Percentiles rank a stretch among this genome's conserved stretches.
phyloP scores from a whole-genome alignment of 2,888 invertebrate genomes.

The Hydroisotoma schaefferi region DNA sequence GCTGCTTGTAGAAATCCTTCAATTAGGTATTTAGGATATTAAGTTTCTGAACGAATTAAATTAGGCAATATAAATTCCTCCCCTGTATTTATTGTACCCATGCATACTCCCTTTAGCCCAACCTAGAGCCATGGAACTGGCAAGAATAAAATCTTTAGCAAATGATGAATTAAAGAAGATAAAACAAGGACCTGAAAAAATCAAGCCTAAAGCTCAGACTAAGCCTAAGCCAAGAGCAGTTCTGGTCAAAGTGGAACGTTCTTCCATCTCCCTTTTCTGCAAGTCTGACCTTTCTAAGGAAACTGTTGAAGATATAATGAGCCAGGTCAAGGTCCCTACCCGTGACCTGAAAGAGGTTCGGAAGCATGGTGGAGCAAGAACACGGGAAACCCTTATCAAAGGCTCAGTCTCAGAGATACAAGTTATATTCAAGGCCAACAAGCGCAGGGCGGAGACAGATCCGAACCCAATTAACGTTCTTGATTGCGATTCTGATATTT shows the following conservation, averaged over 20 bases:
- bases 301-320: constrained; percentile 19
- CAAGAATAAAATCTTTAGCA: no score
- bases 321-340: constrained; percentile 15
- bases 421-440: constrained; percentile 27
- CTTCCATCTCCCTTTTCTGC: constrained; percentile 26
- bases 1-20: constrained; percentile 18
- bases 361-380: no score
- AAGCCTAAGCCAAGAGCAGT: no score
- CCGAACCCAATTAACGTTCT: neutral
- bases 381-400: neutral
- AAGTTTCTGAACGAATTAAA: no score
- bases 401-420: constrained; percentile 25
- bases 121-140: neutral
- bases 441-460: neutral
- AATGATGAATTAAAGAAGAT: neutral
- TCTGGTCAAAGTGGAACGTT: constrained; percentile 24
- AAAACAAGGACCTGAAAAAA: no score
- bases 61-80: no score
- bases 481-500: neutral
- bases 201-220: no score
- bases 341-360: neutral
- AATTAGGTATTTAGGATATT: neutral
- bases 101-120: neutral
- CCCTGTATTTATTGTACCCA: no score
- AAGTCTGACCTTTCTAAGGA: constrained; percentile 10